Base-by-base conservation (phyloP, 1,140 invertebrate genomes). In the Paraescarpia echinospica region DNA sequence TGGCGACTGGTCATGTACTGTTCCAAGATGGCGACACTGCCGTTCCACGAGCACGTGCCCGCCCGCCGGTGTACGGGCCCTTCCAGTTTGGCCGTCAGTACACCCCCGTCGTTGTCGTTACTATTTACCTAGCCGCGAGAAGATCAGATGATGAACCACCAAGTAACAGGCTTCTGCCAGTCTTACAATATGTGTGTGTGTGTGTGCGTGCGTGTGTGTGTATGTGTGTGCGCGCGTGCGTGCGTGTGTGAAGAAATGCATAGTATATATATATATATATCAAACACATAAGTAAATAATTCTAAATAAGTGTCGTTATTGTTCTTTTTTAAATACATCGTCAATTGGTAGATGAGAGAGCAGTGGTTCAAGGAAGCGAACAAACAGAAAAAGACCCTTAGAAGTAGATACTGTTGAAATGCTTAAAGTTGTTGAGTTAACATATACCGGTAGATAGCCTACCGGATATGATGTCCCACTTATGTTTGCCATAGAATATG, bases 21-120 rank as follows among this genome's bases (percentile, higher is more conserved):
- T 34, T 92, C 34, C 33, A 92, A 35, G 33, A 92, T 93, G 35
- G 34, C 48, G 9, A 92, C 92, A 90, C 89, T 91, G 14, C 92
- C 92, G 51, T 35, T 92, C 91, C 92, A 93, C 34, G 98, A 97
- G n/a, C 34, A 31, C 18, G 92, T 12, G 92, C 48, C 6, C 35
- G 34, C 33, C 93, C 91, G 91, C 95, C 95, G 1, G 91, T 27
- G 0, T 92, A 92, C 31, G 27, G 33, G 1, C 89, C 90, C 12
- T 12, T 18, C 92, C 92, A 92, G n/a, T n/a, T 92, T 92, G 8
- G 97, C 98, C 0, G 97, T 95, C 91, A 98, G 94, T 8, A 98
- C 96, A 0, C 97, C 97, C 91, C 96, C 96, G 93, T 97, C 97
- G 93, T 97, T 88, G 95, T 99, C 98, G 59, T 97, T 93, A 34